Percentiles rank a stretch among this genome's conserved stretches.
These are phyloP conservation scores for Macaria liturata DNA, from an alignment of 2,888 invertebrate genomes.

Conservation along the genomic window DNA sequence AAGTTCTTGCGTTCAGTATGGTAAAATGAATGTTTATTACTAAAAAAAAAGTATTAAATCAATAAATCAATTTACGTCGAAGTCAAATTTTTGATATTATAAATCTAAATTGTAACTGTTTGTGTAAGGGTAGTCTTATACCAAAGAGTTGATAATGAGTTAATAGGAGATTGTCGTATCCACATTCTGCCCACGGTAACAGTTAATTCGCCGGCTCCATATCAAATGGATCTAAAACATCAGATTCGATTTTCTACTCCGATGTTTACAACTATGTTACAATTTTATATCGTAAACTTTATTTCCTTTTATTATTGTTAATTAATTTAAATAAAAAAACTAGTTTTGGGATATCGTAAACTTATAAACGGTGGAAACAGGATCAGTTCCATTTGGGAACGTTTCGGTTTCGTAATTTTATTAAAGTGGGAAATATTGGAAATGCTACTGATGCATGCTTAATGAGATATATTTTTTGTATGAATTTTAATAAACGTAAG, in stretches of 20 bases:
- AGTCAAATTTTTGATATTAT: too few relatives aligned
- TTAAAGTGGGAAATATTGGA: conserved; percentile 10
- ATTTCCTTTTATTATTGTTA: conserved; percentile 67
- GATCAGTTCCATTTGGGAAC: conserved; percentile 32
- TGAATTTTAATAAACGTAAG: too few relatives aligned
- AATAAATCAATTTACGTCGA: too few relatives aligned
- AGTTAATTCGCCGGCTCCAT: conserved; percentile 42
- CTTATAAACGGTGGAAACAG: conserved; percentile 39
- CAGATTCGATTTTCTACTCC: conserved; percentile 74
- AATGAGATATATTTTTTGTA: not conserved
- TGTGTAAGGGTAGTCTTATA: too few relatives aligned
- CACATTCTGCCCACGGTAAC: conserved; percentile 38
- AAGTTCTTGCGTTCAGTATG: too few relatives aligned
- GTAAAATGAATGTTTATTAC: too few relatives aligned
- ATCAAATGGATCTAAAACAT: conserved; percentile 67
- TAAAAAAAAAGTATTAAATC: too few relatives aligned
- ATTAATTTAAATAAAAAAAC: conserved; percentile 60
- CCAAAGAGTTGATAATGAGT: too few relatives aligned
- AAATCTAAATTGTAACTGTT: too few relatives aligned
- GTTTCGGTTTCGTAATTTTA: conserved; percentile 14
- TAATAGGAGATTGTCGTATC: conserved; percentile 37
- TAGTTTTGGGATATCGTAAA: conserved; percentile 43
- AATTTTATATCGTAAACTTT: conserved; percentile 75
- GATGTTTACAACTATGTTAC: conserved; percentile 77
- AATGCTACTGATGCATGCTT: not conserved